Evolutionary conservation across 2,888 invertebrate genomes (phyloP), one percentile per base, ranked within the genome.

Genomic region (Leptogaster cylindrica): DNA sequence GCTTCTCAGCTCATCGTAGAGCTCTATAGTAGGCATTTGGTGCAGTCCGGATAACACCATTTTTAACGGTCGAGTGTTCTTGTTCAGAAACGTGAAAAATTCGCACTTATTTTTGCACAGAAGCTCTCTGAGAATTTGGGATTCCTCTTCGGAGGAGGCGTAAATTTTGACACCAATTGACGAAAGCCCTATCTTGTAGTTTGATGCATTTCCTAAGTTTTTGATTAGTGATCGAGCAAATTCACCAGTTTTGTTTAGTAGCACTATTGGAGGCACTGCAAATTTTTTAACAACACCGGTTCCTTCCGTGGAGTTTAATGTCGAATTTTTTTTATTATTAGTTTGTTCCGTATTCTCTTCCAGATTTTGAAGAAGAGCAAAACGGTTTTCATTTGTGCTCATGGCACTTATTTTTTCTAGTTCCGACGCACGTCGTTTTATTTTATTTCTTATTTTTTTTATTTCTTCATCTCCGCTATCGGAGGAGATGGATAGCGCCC

Each of bases 11-110:
- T 36, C 36, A 2, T 36, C 36, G 6, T 36, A 48, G 10, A 18
- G 3, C 10, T 48, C 46, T 18, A 48, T 18, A 25, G 18, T 5
- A 3, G 48, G 18, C 48, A 48, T 48, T 48, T 48, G 16, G 25
- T 48, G 25, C 10, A 48, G 48, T 23, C 48, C 25, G 12, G 48
- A 16, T n/a, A 48, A 25, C 10, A 48, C 48, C 10, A 48, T 48
- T 20, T 48, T 20, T 10, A 39, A 5, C 10, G 39, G 39, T 6
- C 39, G 39, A 39, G 39, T 7, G 7, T 39, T 12, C 16, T 10
- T 39, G 12, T 10, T 4, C 16, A 2, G 36, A 12, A 12, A 36
- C 6, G 8, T 39, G 39, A 39, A 39, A 10, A 39, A 39, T 39
- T 39, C 12, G 10, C 39, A 39, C 6, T 39, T 39, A 5, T 39